These are phyloP conservation scores for Anolis apletophallus DNA, from an alignment of 2,797 vertebrate genomes.

Conservation along the genomic window DNA sequence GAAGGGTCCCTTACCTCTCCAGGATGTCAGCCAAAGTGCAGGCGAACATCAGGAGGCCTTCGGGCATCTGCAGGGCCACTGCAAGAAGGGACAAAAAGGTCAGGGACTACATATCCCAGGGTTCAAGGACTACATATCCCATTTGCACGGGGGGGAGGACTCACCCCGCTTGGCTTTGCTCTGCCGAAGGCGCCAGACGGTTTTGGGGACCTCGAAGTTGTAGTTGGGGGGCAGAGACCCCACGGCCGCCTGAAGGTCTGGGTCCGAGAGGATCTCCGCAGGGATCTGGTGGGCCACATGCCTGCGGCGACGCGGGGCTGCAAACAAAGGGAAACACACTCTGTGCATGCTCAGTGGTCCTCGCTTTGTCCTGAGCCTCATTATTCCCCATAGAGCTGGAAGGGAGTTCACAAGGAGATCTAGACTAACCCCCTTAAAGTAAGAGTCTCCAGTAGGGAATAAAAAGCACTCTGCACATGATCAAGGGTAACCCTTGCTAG, in stretches of 20 bases:
- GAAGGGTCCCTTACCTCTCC: constrained; percentile 84
- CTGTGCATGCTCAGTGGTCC: neutral
- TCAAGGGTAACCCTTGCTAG: too few relatives aligned
- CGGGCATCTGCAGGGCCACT: constrained; percentile 98
- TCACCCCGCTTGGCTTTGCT: constrained; percentile 89
- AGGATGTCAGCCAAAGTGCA: constrained; percentile 95
- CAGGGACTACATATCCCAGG: too few relatives aligned
- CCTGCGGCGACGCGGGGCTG: constrained; percentile 77
- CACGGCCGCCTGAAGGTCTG: constrained; percentile 84
- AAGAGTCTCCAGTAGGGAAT: too few relatives aligned
- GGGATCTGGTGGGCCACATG: constrained; percentile 91
- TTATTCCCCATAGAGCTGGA: too few relatives aligned
- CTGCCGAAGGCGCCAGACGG: constrained; percentile 92
- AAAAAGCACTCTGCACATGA: too few relatives aligned
- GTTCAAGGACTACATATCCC: neutral
- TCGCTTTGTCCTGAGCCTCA: neutral
- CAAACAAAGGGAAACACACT: accelerated
- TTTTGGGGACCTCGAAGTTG: constrained; percentile 98
- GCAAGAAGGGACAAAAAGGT: constrained; percentile 46
- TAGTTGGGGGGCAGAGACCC: constrained; percentile 89
- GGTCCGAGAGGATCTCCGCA: constrained; percentile 87
- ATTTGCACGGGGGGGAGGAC: constrained; percentile 22
- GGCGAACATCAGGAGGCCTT: constrained; percentile 97
- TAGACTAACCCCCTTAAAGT: neutral
- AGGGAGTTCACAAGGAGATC: neutral